Evolutionary conservation across 1,140 invertebrate species (phyloP).

Genomic region (Drosophila parabipectinata): DNA sequence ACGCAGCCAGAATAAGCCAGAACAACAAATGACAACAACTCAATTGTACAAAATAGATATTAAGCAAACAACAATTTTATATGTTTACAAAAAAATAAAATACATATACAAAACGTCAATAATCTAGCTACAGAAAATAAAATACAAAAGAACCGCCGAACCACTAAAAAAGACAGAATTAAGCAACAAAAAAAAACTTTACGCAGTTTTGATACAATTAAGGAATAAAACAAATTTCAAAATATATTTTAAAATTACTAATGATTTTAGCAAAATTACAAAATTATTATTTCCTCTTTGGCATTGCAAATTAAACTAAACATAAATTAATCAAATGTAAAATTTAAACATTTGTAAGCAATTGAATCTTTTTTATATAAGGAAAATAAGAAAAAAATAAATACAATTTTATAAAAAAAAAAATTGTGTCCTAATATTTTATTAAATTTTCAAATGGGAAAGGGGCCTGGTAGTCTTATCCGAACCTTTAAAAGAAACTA

Average conservation of each 20-base stretch:
- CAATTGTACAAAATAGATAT: conserved; percentile 76
- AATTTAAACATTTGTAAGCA: conserved; percentile 62
- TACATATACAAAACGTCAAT: conserved; percentile 48
- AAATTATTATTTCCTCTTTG: conserved; percentile 52
- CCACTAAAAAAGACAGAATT: conserved; percentile 17
- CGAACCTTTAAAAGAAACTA: no score
- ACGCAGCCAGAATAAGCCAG: conserved; percentile 33
- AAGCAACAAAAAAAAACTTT: conserved; percentile 28
- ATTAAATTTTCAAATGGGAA: not conserved
- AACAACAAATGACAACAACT: conserved; percentile 77
- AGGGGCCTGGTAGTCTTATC: not conserved
- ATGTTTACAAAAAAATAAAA: conserved; percentile 53
- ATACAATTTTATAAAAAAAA: conserved; percentile 71
- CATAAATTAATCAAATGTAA: conserved; percentile 59
- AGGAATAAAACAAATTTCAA: conserved; percentile 15
- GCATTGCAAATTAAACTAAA: conserved; percentile 44
- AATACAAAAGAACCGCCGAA: conserved; percentile 62
- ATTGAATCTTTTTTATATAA: conserved; percentile 55
- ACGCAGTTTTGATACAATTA: conserved; percentile 71
- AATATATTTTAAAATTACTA: conserved; percentile 67
- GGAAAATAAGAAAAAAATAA: conserved; percentile 37
- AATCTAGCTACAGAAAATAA: conserved; percentile 39
- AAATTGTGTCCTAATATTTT: not conserved
- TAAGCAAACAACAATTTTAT: conserved; percentile 72
- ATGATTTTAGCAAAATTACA: conserved; percentile 76